Evolutionary conservation across 1,140 invertebrate species (phyloP), one percentile per base, ranked within the genome.

Genomic region (Drosophila mauritiana): DNA sequence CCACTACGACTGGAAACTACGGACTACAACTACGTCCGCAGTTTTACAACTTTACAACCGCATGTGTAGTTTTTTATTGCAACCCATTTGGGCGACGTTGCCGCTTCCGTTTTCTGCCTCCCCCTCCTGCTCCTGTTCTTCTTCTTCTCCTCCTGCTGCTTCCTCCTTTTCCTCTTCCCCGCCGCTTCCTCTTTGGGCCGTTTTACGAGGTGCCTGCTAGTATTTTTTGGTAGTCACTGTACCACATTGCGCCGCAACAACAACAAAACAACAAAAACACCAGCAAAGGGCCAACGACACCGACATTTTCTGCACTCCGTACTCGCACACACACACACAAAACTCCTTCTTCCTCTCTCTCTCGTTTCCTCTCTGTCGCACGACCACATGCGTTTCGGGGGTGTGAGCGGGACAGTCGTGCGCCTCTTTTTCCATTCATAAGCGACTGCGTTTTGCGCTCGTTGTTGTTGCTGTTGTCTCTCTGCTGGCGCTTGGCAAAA

Each of bases 161-260:
- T 43, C 45, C 52, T 2, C 2, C 42, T 15, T 3, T 52, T 2
- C 7, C 42, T 15, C 10, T 45, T 45, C 34, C 15, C 42, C 15
- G 37, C 58, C 48, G 13, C 42, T 49, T 55, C 42, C 43, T 36
- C 45, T 59, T 78, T 83, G 55, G 63, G 58, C 74, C 58, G 46
- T 85, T 78, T 78, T 86, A 86, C 74, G 59, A 79, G 40, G 51
- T 25, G 52, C 52, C 73, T 67, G 79, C 79, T 88, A 86, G 79
- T 86, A 86, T 83, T 83, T 86, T 86, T 86, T 88, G 83, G 83
- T 83, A 86, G 83, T 86, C 83, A 86, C 83, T 86, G 83, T 86
- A 86, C 83, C 83, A 86, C 63, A 88, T 73, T 88, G 86, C 59
- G 73, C 69, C 69, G 73, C 82, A 58, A 63, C 57, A 70, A 78